Base-by-base conservation (phyloP, 2,888 invertebrate genomes). In the Cheilosia scutellata region DNA sequence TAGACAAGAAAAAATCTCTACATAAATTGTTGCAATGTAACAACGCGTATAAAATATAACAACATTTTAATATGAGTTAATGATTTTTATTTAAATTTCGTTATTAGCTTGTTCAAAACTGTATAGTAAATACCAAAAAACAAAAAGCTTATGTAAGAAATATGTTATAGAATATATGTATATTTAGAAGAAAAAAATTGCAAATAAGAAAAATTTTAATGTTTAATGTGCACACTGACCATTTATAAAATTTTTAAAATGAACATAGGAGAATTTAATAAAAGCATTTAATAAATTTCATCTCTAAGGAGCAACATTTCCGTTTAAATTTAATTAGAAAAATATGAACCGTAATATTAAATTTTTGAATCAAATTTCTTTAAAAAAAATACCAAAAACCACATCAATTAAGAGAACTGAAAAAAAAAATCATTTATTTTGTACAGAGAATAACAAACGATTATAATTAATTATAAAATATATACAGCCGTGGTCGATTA, bases 191-290 rank as follows among this genome's bases (percentile, higher is more conserved):
- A 1, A 58, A 40, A 40, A 40, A 60, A 53, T 11, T 47, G 63
- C 83, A 84, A 83, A 75, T 4, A 4, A n/a, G 62, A 66, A 51
- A 49, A 47, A 63, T 6, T 37, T 9, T 9, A 37, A 13, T 13
- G 47, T 78, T 78, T 49, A 31, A 58, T 57, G 68, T 87, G 83
- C 87, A 87, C 82, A 87, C 78, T 87, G 86, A 87, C 83, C 82
- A 88, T 77, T 87, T 86, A 87, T 78, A 75, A 53, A 78, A 70
- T 63, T 72, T 57, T 57, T 62, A 71, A 84, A 44, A 16, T n/a
- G 58, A 33, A 47, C 42, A 82, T 57, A 76, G 55, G 42, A 75
- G 51, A 79, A 83, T 83, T 80, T 75, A 80, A 60, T 25, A 37
- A 53, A 40, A 75, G 40, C 55, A 40, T n/a, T 47, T 16, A 13